Evolutionary conservation across 2,113 vertebrate species (phyloP), one percentile per base, ranked within the genome.

Genomic region (Rana temporaria): DNA sequence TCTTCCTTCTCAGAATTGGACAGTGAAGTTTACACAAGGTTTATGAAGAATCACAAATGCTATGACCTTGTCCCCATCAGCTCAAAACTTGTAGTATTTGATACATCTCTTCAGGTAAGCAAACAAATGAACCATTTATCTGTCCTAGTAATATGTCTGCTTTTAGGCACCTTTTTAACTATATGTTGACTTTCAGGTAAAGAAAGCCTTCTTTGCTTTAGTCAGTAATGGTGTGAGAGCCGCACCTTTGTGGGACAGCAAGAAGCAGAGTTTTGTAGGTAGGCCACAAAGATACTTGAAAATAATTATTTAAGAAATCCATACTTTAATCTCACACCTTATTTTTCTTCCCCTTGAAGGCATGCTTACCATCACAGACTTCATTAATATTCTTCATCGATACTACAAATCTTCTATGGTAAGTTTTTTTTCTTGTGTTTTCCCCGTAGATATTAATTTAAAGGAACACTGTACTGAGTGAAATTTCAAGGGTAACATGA

Each of bases 331-430:
- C 38, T 56, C 2, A 32, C 3, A 59, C 26, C 11, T 70, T 80
- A 5, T 34, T 72, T 18, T 2, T n/a, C 55, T 71, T 52, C 17
- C 53, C 32, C 32, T 38, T 81, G 38, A 88, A 97, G 97, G 97
- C 64, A 99, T 99, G 97, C 90, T 99, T 83, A 99, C 98, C 84
- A 99, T 99, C 90, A 99, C 97, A 9, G 97, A 99, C 90, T 99
- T 99, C 88, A 99, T 99, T 89, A 99, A 98, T 87, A 99, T 99
- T 85, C 93, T 99, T 64, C 98, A 99, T 89, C 96, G 96, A 66
- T 99, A 99, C 89, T 99, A 99, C 92, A 98, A 98, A 75, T 99
- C 98, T 1, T 95, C 97, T 73, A 90, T 99, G 97, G 98, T 99
- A 91, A 95, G 93, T 84, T 0, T 42, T 18, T 18, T 30, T 30